phyloP scores from a whole-genome alignment of 2,888 invertebrate genomes.

The Agrochola circellaris region DNA sequence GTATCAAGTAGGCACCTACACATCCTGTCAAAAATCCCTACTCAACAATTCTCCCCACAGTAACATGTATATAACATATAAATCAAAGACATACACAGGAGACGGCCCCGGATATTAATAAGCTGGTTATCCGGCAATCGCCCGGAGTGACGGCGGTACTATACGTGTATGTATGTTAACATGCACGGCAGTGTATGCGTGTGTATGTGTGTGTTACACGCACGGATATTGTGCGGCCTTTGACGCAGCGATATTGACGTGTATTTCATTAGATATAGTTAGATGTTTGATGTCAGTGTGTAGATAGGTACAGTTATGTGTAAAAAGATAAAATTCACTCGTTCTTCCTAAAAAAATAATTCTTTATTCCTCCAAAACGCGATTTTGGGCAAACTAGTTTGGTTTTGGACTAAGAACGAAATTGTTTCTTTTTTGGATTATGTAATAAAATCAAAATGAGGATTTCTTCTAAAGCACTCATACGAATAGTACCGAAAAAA shows the following conservation, averaged over 20 bases:
- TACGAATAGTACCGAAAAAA: not conserved
- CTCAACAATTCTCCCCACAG: slow-evolving; percentile 2
- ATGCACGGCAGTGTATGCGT: slow-evolving; percentile 53
- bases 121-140: slow-evolving; percentile 81
- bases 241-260: slow-evolving; percentile 61
- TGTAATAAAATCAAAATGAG: not conserved
- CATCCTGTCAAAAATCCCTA: slow-evolving; percentile 20
- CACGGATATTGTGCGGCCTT: slow-evolving; percentile 66
- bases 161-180: slow-evolving; percentile 48
- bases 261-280: slow-evolving; percentile 53
- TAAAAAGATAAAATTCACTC: too few species aligned
- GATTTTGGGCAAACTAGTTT: not conserved
- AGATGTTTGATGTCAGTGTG: slow-evolving; percentile 25
- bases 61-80: slow-evolving; percentile 53
- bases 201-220: slow-evolving; percentile 50
- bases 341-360: not conserved
- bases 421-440: too few species aligned
- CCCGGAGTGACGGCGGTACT: slow-evolving; percentile 73
- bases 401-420: too few species aligned
- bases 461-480: not conserved
- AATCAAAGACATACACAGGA: slow-evolving; percentile 67
- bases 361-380: not conserved
- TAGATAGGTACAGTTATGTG: not conserved
- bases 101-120: slow-evolving; percentile 83
- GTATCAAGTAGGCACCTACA: not conserved